Base-by-base conservation (phyloP, 2,113 vertebrate species). In the Heterotis niloticus region DNA sequence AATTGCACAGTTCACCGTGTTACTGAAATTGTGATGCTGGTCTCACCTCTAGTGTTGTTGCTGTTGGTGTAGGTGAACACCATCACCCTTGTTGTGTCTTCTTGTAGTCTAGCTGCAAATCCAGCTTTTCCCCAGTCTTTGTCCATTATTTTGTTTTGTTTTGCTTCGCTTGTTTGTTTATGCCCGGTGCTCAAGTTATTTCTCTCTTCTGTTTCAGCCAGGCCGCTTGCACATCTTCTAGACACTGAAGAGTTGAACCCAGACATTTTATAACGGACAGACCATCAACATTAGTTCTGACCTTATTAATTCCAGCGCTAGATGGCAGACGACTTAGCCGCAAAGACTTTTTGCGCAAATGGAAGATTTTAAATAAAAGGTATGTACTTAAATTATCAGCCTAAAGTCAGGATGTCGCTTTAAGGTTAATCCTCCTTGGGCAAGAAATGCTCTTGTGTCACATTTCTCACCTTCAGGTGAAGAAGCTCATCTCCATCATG, bases 41-140 rank as follows among this genome's bases (percentile, higher is more conserved):
- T 26, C 51, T 88, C 88, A 96, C 94, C 94, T 91, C 17, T 88
- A 64, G 95, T 96, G 78, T 92, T 69, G 76, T 95, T 96, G 90
- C 84, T 93, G 91, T 95, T 94, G 82, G 94, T 94, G 81, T 95
- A 96, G 75, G 0, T 57, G 10, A 96, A 96, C 70, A 87, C 1
- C 24, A 91, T 70, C 0, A 85, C 88, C 9, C 79, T 89, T 10
- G 95, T 96, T 72, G 94, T 91, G 0, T 94, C 93, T 20, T 96
- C 95, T 14, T 74, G 77, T 26, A 87, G 87, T 78, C 93, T 90
- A 52, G 92, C 91, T 77, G 91, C 89, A 81, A 89, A 93, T 0
- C 79, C 78, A 5, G 83, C 86, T 28, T 90, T 89, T 75, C 89
- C 88, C 95, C 92, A 93, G 0, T 79, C 86, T 44, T 92, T 90